Base-by-base conservation (phyloP, 2,888 invertebrate species). In the Fabriciana adippe region DNA sequence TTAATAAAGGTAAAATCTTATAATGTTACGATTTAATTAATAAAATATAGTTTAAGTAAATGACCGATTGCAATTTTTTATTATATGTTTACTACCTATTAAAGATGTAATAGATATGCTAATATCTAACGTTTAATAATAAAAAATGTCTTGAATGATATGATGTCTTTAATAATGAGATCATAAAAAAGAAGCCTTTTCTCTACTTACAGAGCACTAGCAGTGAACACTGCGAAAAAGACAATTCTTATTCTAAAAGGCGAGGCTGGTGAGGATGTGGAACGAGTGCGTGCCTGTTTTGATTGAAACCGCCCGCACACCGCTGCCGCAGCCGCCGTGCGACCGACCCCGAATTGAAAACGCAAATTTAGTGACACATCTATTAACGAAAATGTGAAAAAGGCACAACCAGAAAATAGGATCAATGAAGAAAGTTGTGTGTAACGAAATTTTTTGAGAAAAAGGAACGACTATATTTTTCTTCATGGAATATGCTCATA, bases 171-270 rank as follows among this genome's bases (percentile, higher is more conserved):
- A 14, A 1, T 3, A 5, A 21, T 1, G 6, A 16, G 2, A 47
- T 48, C n/a, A 26, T 26, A 11, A 6, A 48, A 11, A 35, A 65
- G 54, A 80, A 85, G 83, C 82, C 68, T 61, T 75, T 74, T 88
- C 90, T 88, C 75, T 80, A 86, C 76, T 86, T 76, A 56, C 64
- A 73, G 72, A 78, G 66, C 86, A 75, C 79, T 76, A 80, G 81
- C 81, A 81, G 80, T 80, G 86, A 86, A 83, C 83, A 84, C 86
- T 84, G 86, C 81, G 90, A 89, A 92, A 91, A 92, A 92, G 90
- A 92, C 92, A 90, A 92, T 92, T 92, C 91, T 91, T 92, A 92
- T 92, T 91, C 91, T 88, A 89, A 91, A 91, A 90, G 89, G 88
- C 89, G 84, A 79, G 79, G 81, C 83, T 85, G 87, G 86, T 82